Conservation (phyloP, 2,888 invertebrate genomes). For the Eurois occulta region DNA sequence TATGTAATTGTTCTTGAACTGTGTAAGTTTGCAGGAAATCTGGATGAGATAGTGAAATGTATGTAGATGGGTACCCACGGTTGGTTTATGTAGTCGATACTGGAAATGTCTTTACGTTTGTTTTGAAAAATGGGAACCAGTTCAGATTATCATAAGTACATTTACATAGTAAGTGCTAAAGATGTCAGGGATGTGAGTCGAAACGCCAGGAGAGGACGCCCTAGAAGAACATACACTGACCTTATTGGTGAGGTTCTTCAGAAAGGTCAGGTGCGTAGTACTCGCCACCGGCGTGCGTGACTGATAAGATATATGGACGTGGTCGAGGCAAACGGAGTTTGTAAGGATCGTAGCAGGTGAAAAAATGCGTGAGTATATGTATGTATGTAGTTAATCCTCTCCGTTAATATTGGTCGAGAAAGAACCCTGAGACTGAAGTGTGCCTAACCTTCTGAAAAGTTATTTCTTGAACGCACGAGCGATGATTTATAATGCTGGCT, state of each 20-base stretch:
- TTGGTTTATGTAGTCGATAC: constrained; percentile 7
- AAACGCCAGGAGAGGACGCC: not conserved
- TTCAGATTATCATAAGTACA: not conserved
- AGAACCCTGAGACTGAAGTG: not conserved
- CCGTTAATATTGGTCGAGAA: constrained; percentile 3
- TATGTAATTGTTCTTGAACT: constrained; percentile 42
- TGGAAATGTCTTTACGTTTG: not conserved
- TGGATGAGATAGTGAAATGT: constrained; percentile 3
- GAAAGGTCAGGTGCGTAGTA: not conserved
- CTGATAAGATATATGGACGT: not conserved
- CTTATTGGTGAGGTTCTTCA: not conserved
- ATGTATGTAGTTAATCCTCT: not conserved
- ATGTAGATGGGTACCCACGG: not conserved
- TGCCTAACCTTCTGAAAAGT: constrained; percentile 1
- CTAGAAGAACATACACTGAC: not conserved
- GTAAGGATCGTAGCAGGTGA: not conserved
- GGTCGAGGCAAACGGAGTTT: not conserved
- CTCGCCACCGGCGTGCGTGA: not conserved
- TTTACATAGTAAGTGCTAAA: not conserved
- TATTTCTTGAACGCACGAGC: constrained; percentile 3
- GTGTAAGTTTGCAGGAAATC: constrained; percentile 12
- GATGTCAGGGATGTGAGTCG: not conserved
- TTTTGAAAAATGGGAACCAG: not conserved
- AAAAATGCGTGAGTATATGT: not conserved
- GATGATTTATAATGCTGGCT: constrained; percentile 11